phyloP scores from a whole-genome alignment of 2,113 vertebrate genomes.

The Dipodomys merriami region DNA sequence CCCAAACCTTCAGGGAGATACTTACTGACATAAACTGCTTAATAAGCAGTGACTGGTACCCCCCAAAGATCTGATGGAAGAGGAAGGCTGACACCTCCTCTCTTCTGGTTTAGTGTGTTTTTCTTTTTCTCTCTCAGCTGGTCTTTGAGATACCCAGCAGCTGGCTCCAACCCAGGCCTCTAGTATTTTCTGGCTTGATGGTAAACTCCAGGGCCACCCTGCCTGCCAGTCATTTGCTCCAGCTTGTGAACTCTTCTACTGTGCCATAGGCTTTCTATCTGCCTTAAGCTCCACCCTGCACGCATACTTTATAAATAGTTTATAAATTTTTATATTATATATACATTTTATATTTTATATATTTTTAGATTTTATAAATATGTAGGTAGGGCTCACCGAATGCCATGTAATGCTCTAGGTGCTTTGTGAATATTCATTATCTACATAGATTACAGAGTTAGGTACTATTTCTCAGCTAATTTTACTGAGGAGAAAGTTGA shows the following conservation, averaged over 20 bases:
- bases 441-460: background rate
- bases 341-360: too few species aligned
- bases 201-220: background rate
- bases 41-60: conserved; percentile 68
- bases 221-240: background rate
- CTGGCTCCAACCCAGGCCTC: background rate
- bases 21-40: conserved; percentile 79
- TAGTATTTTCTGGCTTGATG: background rate
- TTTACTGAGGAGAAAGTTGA: background rate
- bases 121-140: conserved; percentile 23
- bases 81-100: fast-evolving
- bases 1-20: conserved; percentile 66
- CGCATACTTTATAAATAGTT: too few species aligned
- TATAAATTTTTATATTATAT: too few species aligned
- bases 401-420: background rate
- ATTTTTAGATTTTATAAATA: background rate
- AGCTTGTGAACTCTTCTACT: background rate
- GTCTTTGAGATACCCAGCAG: background rate
- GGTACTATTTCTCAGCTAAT: background rate
- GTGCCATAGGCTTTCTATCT: background rate
- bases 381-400: fast-evolving
- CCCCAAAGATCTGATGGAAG: conserved; percentile 7
- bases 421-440: background rate
- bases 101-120: background rate
- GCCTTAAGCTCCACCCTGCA: background rate